Conservation (phyloP, 2,797 vertebrate genomes). For the Ciconia nigra region DNA sequence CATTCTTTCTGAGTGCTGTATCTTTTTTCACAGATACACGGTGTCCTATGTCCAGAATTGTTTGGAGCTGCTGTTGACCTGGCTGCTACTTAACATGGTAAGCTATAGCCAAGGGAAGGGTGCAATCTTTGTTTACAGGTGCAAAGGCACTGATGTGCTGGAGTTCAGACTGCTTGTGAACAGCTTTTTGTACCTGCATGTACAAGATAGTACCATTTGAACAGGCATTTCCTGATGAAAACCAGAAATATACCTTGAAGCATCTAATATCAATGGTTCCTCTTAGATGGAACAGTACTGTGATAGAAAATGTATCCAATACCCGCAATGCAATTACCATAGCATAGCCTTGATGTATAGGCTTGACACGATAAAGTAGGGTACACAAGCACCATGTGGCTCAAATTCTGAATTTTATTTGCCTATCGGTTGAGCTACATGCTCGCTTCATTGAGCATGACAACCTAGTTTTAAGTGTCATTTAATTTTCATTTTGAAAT, state of each 20-base stretch:
- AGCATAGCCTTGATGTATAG: slow-evolving; percentile 68
- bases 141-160: background rate
- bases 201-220: slow-evolving; percentile 12
- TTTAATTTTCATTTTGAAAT: slow-evolving; percentile 99
- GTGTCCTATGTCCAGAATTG: background rate
- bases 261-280: slow-evolving; percentile 64
- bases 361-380: slow-evolving; percentile 76
- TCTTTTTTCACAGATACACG: background rate
- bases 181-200: slow-evolving; percentile 27
- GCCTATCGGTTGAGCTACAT: slow-evolving; percentile 85
- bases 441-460: slow-evolving; percentile 96
- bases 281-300: slow-evolving; percentile 50
- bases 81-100: background rate
- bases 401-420: slow-evolving; percentile 82
- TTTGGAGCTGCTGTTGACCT: background rate
- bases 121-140: background rate
- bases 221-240: slow-evolving; percentile 64
- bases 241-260: slow-evolving; percentile 53
- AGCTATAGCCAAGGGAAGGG: background rate
- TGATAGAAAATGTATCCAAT: slow-evolving; percentile 55
- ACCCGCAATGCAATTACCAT: slow-evolving; percentile 71
- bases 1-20: background rate
- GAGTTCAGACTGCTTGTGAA: slow-evolving; percentile 7
- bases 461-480: slow-evolving; percentile 99
- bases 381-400: slow-evolving; percentile 79